A percentile compares a stretch with the other conserved stretches of the same genome.
These are phyloP conservation scores for Melinaea marsaeus DNA, from an alignment of 2,888 invertebrate genomes.

Conservation along the genomic window DNA sequence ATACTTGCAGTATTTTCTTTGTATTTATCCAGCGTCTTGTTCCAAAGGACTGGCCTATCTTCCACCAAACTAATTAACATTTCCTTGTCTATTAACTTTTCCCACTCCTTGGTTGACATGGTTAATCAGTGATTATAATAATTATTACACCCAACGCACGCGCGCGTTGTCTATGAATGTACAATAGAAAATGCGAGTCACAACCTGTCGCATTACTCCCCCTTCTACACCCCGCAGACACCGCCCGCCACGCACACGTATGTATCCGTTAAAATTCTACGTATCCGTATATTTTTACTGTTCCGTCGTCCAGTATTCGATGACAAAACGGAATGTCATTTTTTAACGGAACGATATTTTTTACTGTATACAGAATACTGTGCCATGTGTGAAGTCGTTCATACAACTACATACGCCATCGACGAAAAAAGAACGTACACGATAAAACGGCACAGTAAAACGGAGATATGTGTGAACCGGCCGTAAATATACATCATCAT, in stretches of 20 bases:
- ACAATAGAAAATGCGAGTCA: slow-evolving; percentile 15
- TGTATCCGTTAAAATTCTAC: slow-evolving; percentile 30
- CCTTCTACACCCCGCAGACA: slow-evolving; percentile 19
- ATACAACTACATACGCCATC: slow-evolving; percentile 33
- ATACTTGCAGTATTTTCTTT: slow-evolving; percentile 34
- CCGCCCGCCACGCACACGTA: slow-evolving; percentile 19
- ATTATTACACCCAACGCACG: not conserved
- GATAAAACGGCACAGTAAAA: too few relatives aligned
- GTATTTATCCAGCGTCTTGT: slow-evolving; percentile 36
- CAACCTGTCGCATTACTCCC: slow-evolving; percentile 20
- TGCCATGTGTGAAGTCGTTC: slow-evolving; percentile 32
- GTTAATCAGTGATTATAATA: slow-evolving; percentile 7
- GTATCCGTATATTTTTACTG: slow-evolving; percentile 31
- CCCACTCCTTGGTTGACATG: slow-evolving; percentile 11
- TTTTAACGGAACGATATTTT: slow-evolving; percentile 27
- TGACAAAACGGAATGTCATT: slow-evolving; percentile 33
- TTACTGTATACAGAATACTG: slow-evolving; percentile 29
- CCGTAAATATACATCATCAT: too few relatives aligned
- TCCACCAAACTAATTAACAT: slow-evolving; percentile 36
- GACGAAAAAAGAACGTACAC: slow-evolving; percentile 26
- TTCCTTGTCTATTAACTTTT: slow-evolving; percentile 31
- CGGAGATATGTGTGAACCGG: too few relatives aligned
- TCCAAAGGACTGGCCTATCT: slow-evolving; percentile 38
- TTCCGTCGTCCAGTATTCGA: slow-evolving; percentile 33
- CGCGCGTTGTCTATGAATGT: slow-evolving; percentile 10